These are phyloP conservation scores for Agrypnia vestita DNA, from an alignment of 1,140 invertebrate species.

Conservation along the genomic window DNA sequence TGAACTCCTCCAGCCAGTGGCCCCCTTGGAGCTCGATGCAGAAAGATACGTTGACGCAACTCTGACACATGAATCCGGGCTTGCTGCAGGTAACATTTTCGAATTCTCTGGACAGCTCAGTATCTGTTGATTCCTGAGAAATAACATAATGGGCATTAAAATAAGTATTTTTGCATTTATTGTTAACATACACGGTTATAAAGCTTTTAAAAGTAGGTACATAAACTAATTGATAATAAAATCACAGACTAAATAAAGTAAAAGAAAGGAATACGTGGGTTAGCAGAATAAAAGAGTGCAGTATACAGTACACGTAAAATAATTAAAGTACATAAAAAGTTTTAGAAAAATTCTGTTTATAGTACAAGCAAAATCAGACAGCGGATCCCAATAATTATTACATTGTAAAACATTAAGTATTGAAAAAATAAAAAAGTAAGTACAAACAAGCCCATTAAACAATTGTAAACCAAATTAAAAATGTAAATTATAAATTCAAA, in stretches of 20 bases:
- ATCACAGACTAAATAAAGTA: not conserved
- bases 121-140: not conserved
- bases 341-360: no score
- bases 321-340: no score
- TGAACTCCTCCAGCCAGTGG: not conserved
- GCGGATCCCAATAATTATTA: no score
- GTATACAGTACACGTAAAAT: no score
- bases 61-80: conserved; percentile 42
- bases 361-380: no score
- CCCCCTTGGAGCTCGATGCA: conserved; percentile 35
- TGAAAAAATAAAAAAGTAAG: no score
- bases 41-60: conserved; percentile 27
- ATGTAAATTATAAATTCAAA: no score
- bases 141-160: not conserved
- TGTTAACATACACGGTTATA: not conserved
- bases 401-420: no score
- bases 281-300: not conserved
- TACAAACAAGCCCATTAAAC: no score
- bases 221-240: not conserved
- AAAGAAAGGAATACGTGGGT: not conserved
- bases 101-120: not conserved
- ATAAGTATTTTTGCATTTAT: not conserved
- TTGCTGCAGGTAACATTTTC: conserved; percentile 27
- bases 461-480: no score
- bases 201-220: not conserved